Evolutionary conservation across 2,797 vertebrate genomes (phyloP).

Genomic region (Onychomys torridus): DNA sequence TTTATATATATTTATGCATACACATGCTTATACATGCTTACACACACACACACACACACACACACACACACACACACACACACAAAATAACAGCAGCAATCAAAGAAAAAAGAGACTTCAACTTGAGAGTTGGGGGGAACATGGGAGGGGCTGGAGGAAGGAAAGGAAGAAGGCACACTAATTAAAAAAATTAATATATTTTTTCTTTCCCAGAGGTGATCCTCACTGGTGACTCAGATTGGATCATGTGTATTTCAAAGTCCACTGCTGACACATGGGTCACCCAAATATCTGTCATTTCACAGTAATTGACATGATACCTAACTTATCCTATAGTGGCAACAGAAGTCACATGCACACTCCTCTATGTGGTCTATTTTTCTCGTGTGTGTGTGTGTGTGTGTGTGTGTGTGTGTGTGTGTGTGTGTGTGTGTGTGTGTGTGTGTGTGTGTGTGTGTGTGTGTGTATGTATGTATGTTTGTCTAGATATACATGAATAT

Average conservation of each 20-base stretch:
- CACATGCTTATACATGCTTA: no score
- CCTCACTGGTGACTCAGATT: not conserved
- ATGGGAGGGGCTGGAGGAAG: not conserved
- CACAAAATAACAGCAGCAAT: not conserved
- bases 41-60: no score
- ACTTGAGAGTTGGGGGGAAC: not conserved
- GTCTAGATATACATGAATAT: not conserved
- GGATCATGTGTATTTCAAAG: not conserved
- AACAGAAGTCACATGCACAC: not conserved
- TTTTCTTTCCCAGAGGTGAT: not conserved
- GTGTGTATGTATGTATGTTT: not conserved
- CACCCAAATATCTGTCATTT: not conserved
- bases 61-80: not conserved
- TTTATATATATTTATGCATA: no score
- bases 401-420: no score
- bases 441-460: no score
- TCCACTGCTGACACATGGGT: not conserved
- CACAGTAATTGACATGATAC: no score
- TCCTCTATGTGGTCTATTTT: not conserved
- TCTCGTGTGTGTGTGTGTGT: not conserved
- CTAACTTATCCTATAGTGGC: not conserved
- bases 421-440: not conserved
- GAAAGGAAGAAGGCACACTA: not conserved
- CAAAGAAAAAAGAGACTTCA: not conserved
- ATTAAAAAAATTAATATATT: not conserved